A percentile compares a stretch with the other conserved stretches of the same genome.
Conservation (phyloP, 2,888 invertebrate genomes). For the Melanostoma scalare region DNA sequence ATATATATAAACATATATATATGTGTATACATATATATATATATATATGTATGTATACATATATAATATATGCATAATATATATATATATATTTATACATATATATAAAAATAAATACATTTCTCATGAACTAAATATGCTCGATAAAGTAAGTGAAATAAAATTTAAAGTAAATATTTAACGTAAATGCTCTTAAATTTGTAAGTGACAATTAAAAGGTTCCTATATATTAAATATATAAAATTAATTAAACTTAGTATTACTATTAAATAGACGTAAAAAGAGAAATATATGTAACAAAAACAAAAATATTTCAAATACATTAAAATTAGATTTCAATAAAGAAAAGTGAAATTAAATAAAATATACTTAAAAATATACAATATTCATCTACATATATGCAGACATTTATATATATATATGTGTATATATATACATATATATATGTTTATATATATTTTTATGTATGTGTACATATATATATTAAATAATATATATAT, state of each 20-base stretch:
- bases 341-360: conserved; percentile 37
- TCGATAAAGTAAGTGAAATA: not conserved
- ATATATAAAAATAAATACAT: not conserved
- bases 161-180: conserved; percentile 14
- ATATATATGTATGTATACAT: not conserved
- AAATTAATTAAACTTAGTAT: conserved; percentile 65
- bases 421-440: conserved; percentile 29
- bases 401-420: conserved; percentile 15
- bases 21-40: not conserved
- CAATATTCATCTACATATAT: conserved; percentile 15
- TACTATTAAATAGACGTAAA: conserved; percentile 65
- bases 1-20: not conserved
- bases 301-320: conserved; percentile 31
- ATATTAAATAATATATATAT: not conserved
- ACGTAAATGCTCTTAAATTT: conserved; percentile 62
- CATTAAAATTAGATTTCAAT: conserved; percentile 18
- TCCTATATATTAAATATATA: conserved; percentile 76
- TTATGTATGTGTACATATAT: conserved; percentile 34
- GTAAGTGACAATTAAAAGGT: conserved; percentile 75
- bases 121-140: conserved; percentile 2
- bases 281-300: conserved; percentile 5
- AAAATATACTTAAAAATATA: conserved; percentile 54
- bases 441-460: not conserved
- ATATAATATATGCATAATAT: not conserved
- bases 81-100: conserved; percentile 14